A percentile compares a stretch with the other conserved stretches of the same genome.
Conservation (phyloP, 2,888 invertebrate species). For the Scelioninae gen. 1 region DNA sequence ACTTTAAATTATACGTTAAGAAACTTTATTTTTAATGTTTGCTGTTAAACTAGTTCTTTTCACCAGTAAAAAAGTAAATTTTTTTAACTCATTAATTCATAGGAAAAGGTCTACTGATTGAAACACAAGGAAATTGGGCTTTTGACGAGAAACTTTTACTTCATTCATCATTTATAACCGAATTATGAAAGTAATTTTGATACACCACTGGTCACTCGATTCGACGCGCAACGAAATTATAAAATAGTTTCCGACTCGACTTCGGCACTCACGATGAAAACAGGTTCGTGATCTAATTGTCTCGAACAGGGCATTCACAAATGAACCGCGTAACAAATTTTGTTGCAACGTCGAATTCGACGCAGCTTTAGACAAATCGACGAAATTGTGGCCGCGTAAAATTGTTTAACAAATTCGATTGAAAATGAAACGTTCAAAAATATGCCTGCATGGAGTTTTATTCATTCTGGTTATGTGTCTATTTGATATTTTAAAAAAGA, state of each 20-base stretch:
- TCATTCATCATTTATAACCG: conserved; percentile 2
- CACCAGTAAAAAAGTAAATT: no score
- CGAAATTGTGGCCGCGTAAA: conserved; percentile 27
- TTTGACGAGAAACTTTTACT: conserved; percentile 15
- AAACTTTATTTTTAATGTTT: no score
- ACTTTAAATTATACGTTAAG: not conserved
- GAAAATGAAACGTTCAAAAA: conserved; percentile 6
- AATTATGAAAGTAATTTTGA: conserved; percentile 38
- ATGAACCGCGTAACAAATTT: conserved; percentile 53
- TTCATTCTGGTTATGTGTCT: no score
- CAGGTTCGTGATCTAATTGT: conserved; percentile 45
- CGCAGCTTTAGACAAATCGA: conserved; percentile 22
- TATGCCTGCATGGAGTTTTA: not conserved
- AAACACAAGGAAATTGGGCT: not conserved
- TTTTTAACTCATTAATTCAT: no score
- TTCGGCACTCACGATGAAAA: conserved; percentile 26
- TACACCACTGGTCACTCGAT: conserved; percentile 23
- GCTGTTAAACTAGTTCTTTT: no score
- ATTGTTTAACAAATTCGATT: conserved; percentile 51
- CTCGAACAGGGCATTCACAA: conserved; percentile 30
- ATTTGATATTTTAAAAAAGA: no score
- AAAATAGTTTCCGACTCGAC: conserved; percentile 31
- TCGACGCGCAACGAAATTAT: conserved; percentile 42
- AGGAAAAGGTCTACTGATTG: not conserved
- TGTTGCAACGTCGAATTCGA: conserved; percentile 5